A percentile compares a stretch with the other conserved stretches of the same genome.
phyloP scores from a whole-genome alignment of 2,113 vertebrate species.

The Isurus oxyrinchus region DNA sequence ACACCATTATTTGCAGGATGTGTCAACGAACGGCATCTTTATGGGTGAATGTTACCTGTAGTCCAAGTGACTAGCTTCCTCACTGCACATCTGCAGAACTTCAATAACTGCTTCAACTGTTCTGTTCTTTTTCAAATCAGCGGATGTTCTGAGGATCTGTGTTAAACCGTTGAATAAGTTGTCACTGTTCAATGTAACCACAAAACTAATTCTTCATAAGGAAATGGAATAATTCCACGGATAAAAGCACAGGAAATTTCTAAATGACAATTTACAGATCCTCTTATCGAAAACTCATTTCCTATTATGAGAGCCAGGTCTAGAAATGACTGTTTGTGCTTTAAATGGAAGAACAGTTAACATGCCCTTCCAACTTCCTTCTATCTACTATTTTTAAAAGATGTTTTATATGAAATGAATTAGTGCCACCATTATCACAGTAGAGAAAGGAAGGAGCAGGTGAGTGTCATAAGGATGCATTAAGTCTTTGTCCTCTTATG shows the following conservation, averaged over 20 bases:
- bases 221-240: background rate
- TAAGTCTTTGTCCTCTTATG: background rate
- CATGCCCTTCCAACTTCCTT: background rate
- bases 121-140: slow-evolving; percentile 47
- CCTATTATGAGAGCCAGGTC: background rate
- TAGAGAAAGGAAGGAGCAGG: background rate
- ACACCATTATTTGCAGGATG: background rate
- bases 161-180: background rate
- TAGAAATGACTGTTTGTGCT: background rate
- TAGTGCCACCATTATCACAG: background rate
- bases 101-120: slow-evolving; percentile 53
- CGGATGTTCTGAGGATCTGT: slow-evolving; percentile 55
- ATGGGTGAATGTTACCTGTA: slow-evolving; percentile 47
- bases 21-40: background rate
- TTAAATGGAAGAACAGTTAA: background rate
- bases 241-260: background rate
- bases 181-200: background rate
- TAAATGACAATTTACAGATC: background rate
- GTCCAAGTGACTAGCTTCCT: slow-evolving; percentile 48
- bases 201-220: background rate
- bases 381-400: background rate
- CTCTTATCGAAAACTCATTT: background rate
- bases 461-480: background rate
- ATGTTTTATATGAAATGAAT: background rate
- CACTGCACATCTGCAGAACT: slow-evolving; percentile 55